Evolutionary conservation across 2,113 vertebrate species (phyloP).

Genomic region (Xenotilapia leptura): DNA sequence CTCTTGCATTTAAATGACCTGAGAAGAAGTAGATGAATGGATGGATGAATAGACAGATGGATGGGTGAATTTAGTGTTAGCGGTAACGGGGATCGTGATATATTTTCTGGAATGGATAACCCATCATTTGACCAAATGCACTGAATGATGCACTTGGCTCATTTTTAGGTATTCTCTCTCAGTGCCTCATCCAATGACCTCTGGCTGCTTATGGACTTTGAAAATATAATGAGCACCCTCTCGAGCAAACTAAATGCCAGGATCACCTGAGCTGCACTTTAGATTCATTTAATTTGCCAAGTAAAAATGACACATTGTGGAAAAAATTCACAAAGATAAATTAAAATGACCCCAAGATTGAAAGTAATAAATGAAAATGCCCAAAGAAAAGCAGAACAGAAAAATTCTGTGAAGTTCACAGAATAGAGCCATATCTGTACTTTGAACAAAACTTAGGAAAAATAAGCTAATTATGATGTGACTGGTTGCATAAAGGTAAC

Average conservation of each 20-base stretch:
- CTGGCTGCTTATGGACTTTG: not conserved
- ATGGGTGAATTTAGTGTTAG: not conserved
- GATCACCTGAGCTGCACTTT: not conserved
- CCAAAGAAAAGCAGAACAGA: not conserved
- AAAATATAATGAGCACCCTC: not conserved
- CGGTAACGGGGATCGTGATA: not conserved
- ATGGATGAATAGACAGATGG: not conserved
- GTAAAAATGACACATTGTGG: not conserved
- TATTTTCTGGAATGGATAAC: not conserved
- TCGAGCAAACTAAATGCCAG: not conserved
- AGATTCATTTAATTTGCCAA: not conserved
- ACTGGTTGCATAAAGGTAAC: not conserved
- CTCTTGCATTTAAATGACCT: not conserved
- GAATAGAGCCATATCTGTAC: not conserved
- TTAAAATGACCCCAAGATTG: not conserved
- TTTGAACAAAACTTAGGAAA: not conserved
- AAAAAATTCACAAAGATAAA: rapidly evolving
- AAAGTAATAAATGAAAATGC: not conserved
- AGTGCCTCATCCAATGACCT: not conserved
- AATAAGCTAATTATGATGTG: not conserved
- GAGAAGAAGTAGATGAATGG: not conserved
- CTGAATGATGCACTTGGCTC: not conserved
- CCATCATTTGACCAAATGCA: not conserved
- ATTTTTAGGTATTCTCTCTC: not conserved
- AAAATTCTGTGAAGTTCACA: not conserved